Evolutionary conservation across 2,888 invertebrate species (phyloP).

Genomic region (Limnephilus rhombicus): DNA sequence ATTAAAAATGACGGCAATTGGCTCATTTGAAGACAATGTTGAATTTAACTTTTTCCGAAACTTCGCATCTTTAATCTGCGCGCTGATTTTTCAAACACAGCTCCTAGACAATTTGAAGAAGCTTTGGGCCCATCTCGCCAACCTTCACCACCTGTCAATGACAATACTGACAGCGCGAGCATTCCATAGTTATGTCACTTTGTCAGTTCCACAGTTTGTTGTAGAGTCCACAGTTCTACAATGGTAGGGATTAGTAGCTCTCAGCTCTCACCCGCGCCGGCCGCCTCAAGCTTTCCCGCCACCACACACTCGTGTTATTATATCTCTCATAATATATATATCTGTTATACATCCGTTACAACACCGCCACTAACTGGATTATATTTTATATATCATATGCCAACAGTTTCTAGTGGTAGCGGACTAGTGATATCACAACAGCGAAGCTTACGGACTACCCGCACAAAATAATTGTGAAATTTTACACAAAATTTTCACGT

Average conservation of each 20-base stretch:
- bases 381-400: background rate
- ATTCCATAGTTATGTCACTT: background rate
- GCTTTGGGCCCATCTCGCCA: background rate
- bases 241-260: background rate
- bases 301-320: background rate
- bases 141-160: background rate
- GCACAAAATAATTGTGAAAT: background rate
- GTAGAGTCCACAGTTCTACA: background rate
- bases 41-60: too few species aligned
- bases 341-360: background rate
- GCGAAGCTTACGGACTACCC: background rate
- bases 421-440: background rate
- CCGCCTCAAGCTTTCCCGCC: background rate
- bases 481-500: background rate
- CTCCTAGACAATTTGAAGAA: background rate
- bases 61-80: too few species aligned
- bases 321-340: background rate
- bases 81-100: too few species aligned
- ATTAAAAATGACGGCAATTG: too few species aligned
- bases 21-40: too few species aligned
- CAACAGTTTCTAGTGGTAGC: background rate
- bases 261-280: background rate
- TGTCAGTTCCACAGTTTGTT: background rate
- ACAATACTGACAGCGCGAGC: background rate
- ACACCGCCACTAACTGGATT: background rate